Conservation (phyloP, 2,113 vertebrate species). For the Saimiri boliviensis region DNA sequence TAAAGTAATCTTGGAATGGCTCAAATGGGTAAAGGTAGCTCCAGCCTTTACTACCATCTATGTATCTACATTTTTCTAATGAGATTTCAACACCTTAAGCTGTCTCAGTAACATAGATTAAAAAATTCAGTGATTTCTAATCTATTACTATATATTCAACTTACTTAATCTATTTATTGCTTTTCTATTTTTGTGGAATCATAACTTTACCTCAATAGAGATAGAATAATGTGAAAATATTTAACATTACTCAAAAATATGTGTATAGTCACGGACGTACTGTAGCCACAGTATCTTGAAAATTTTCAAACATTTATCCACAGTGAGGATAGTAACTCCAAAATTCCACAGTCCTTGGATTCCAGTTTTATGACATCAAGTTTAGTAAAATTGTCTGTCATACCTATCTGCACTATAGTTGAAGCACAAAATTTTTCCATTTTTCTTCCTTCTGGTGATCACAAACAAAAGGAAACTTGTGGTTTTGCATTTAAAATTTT, state of each 20-base stretch:
- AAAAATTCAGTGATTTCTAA: background rate
- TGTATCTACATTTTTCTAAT: background rate
- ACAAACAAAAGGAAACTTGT: background rate
- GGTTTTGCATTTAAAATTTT: background rate
- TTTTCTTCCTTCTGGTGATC: background rate
- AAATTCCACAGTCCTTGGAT: background rate
- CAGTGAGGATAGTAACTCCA: background rate
- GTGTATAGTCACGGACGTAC: background rate
- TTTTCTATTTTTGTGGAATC: background rate
- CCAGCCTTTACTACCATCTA: rapidly evolving
- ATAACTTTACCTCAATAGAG: background rate
- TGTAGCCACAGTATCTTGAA: background rate
- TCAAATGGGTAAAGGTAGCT: background rate
- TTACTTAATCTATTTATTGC: background rate
- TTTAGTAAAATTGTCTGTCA: background rate
- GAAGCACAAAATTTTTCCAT: background rate
- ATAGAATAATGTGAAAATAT: background rate
- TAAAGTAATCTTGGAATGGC: background rate
- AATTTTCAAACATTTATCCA: background rate
- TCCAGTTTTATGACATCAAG: background rate
- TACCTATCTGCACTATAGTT: background rate
- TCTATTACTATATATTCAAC: background rate
- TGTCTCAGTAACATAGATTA: background rate
- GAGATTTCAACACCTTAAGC: background rate
- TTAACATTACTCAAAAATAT: background rate